Base-by-base conservation (phyloP, 2,888 invertebrate genomes). In the Enoplolaimus lenunculus region DNA sequence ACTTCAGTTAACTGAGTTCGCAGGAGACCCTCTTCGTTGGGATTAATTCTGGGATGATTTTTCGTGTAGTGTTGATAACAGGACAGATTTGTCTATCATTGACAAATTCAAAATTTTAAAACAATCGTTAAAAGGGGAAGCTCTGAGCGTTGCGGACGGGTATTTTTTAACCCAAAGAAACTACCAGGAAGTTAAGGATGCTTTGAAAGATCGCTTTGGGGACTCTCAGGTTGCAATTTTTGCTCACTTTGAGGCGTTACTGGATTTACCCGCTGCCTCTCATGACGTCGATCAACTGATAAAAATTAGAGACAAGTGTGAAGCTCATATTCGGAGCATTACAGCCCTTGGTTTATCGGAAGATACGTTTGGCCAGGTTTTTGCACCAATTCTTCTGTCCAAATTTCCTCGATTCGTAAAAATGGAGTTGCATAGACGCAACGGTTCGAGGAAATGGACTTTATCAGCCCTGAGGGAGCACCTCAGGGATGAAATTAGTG, bases 31-130 rank as follows among this genome's bases (percentile, higher is more conserved):
- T 31, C 62, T 62, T 29, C 29, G 31, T 16, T 62, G 62, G 62
- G 31, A 26, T 13, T 3, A 26, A 62, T 62, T 62, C 28, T 62
- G 28, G 62, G 62, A 62, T 62, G 31, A 26, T 29, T 62, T 62
- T 31, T 13, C 7, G 7, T 62, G 29, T 62, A 31, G 29, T n/a
- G 62, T 62, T 13, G 29, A 62, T 31, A 29, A 13, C 62, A 3
- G 31, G 7, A 7, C 28, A 7, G 62, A 26, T 31, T 31, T 62
- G 31, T 29, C 28, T 13, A 13, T 31, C 7, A 62, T 62, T 13
- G 62, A 62, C n/a, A 62, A 62, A 62, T 62, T 62, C 28, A 62
- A 62, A 13, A 29, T 29, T 62, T n/a, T 62, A 29, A 62, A 62
- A 62, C 28, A 26, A 13, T 62, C 31, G 7, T 13, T 62, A 3